Conservation (phyloP, 1,140 invertebrate genomes). For the Ceratina calcarata region DNA sequence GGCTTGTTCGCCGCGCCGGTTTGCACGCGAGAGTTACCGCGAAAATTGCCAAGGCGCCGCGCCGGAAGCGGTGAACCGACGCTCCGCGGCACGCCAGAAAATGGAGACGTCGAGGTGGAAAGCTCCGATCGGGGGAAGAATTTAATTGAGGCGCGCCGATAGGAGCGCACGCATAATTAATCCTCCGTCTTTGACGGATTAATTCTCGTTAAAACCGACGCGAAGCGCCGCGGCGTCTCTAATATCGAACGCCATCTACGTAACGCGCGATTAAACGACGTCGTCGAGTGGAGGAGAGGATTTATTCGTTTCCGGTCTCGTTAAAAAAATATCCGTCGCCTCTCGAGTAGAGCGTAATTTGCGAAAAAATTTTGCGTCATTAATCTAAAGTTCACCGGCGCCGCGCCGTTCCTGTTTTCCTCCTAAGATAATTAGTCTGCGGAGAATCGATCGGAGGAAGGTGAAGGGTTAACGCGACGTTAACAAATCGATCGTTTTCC, state of each 20-base stretch:
- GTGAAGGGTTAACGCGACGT: too few species aligned
- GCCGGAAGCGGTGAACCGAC: neutral
- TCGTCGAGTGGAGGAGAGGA: neutral
- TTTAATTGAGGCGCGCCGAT: slow-evolving; percentile 33
- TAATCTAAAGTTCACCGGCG: neutral
- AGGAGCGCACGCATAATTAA: slow-evolving; percentile 67
- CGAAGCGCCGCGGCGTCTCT: neutral
- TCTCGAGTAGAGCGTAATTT: neutral
- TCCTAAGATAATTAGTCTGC: neutral
- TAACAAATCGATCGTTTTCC: slow-evolving; percentile 1
- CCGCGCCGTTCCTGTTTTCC: neutral
- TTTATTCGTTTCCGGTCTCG: slow-evolving; percentile 2
- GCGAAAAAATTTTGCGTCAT: slow-evolving; percentile 1
- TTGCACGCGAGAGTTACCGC: neutral
- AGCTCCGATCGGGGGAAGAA: slow-evolving; percentile 12
- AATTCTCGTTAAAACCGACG: slow-evolving; percentile 58
- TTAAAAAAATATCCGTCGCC: slow-evolving; percentile 6
- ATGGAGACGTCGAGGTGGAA: neutral
- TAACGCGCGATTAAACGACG: neutral
- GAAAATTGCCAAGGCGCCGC: neutral
- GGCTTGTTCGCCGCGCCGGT: neutral
- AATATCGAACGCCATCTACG: neutral
- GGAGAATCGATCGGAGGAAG: neutral
- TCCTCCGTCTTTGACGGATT: slow-evolving; percentile 67
- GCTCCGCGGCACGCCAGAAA: neutral